These are phyloP conservation scores for Acrobasis suavella DNA, from an alignment of 2,888 invertebrate species.

Conservation along the genomic window DNA sequence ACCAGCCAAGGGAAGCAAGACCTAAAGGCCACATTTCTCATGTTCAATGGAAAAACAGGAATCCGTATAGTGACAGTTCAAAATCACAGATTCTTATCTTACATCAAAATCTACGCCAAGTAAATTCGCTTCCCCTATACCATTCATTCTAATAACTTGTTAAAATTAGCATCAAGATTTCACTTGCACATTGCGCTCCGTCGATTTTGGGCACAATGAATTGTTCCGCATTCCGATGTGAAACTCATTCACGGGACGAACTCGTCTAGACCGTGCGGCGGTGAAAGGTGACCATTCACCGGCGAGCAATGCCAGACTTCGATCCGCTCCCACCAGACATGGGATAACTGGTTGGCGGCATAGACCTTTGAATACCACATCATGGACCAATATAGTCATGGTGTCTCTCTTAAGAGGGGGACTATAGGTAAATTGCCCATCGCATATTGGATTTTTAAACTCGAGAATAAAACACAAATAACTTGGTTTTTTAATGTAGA, in stretches of 20 bases:
- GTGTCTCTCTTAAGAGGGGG: no score
- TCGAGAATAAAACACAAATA: no score
- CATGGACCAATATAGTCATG: neutral
- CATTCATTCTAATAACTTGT: neutral
- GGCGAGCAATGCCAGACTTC: constrained; percentile 55
- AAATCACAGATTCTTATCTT: no score
- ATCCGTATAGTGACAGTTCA: no score
- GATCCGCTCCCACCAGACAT: constrained; percentile 55
- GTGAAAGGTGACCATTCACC: constrained; percentile 82
- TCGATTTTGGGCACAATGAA: constrained; percentile 63
- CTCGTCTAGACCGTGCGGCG: constrained; percentile 79
- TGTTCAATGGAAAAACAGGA: no score
- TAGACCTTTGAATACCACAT: neutral
- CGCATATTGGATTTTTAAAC: no score
- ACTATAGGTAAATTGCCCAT: no score
- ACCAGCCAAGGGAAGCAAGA: no score
- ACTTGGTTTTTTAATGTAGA: no score
- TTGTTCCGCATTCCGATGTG: constrained; percentile 78
- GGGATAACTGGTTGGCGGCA: constrained; percentile 59
- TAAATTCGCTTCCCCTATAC: neutral
- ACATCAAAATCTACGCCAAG: constrained; percentile 41
- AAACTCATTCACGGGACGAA: constrained; percentile 77
- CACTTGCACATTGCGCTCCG: constrained; percentile 53
- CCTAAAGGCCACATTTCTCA: no score
- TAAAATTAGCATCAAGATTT: constrained; percentile 43